Evolutionary conservation across 2,888 invertebrate genomes (phyloP).

Genomic region (Mesorhabditis spiculigera): DNA sequence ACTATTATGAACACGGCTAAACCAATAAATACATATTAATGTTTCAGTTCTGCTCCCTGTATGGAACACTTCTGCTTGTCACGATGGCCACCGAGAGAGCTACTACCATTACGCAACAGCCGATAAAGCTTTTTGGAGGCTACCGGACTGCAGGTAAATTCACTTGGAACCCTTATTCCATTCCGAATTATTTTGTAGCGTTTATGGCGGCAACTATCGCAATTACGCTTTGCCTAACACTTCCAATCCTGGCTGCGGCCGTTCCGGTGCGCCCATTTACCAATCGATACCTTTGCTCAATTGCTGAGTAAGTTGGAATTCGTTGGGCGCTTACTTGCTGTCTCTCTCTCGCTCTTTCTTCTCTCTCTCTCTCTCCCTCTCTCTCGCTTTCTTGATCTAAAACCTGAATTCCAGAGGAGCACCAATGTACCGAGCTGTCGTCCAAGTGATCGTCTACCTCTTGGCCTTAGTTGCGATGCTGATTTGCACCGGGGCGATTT

Average conservation of each 20-base stretch:
- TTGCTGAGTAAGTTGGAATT: neutral
- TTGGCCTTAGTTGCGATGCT: neutral
- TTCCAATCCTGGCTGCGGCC: neutral
- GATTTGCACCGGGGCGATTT: conserved; percentile 2
- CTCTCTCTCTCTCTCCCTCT: neutral
- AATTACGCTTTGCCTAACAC: neutral
- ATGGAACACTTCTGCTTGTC: neutral
- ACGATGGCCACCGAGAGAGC: conserved; percentile 5
- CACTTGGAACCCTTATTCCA: neutral
- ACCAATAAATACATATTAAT: too few species aligned
- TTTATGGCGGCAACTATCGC: neutral
- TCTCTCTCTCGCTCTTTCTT: neutral
- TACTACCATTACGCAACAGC: conserved; percentile 1
- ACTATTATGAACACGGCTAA: too few species aligned
- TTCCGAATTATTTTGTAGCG: neutral
- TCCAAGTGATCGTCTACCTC: neutral
- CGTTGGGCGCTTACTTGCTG: neutral
- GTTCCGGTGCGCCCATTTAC: neutral
- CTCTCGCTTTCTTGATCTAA: neutral
- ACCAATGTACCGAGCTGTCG: neutral
- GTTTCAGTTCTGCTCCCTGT: neutral
- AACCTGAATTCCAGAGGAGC: neutral
- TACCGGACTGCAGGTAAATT: neutral
- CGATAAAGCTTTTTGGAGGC: neutral
- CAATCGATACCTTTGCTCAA: conserved; percentile 4